Evolutionary conservation across 2,113 vertebrate genomes (phyloP).

Genomic region (Menidia beryllina): DNA sequence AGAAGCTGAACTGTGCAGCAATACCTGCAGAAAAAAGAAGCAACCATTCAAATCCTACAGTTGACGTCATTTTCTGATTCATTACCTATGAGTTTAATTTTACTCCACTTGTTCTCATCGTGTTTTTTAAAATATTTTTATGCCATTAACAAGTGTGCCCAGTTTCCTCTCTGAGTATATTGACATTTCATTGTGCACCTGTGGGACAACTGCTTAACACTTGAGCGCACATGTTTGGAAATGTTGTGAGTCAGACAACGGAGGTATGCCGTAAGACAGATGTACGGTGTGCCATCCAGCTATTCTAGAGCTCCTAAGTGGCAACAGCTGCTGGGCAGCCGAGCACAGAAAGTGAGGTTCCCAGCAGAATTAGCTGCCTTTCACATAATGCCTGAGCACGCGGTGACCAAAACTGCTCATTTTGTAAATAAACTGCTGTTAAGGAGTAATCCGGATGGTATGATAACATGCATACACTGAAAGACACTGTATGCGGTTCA

Average conservation of each 20-base stretch:
- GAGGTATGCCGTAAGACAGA: slow-evolving; percentile 38
- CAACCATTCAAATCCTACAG: background rate
- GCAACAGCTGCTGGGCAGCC: slow-evolving; percentile 72
- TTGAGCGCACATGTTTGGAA: slow-evolving; percentile 17
- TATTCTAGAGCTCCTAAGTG: slow-evolving; percentile 59
- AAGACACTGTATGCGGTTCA: background rate
- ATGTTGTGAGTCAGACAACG: slow-evolving; percentile 37
- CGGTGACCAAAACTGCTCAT: background rate
- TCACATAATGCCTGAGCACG: slow-evolving; percentile 4
- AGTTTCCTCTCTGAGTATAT: background rate
- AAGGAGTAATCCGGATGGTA: too few relatives aligned
- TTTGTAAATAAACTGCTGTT: too few relatives aligned
- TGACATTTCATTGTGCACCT: slow-evolving; percentile 13
- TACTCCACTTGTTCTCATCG: background rate
- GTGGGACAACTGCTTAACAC: slow-evolving; percentile 40
- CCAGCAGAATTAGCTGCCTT: slow-evolving; percentile 2
- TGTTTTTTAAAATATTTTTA: too few relatives aligned
- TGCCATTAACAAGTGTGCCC: background rate
- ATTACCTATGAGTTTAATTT: background rate
- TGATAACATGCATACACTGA: background rate
- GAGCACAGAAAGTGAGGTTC: slow-evolving; percentile 38
- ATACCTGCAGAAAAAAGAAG: slow-evolving; percentile 80
- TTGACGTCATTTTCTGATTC: background rate
- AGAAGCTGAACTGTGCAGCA: slow-evolving; percentile 92
- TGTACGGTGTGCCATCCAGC: slow-evolving; percentile 44